These are phyloP conservation scores for Lucilia sericata DNA, from an alignment of 1,140 invertebrate species.

Conservation along the genomic window DNA sequence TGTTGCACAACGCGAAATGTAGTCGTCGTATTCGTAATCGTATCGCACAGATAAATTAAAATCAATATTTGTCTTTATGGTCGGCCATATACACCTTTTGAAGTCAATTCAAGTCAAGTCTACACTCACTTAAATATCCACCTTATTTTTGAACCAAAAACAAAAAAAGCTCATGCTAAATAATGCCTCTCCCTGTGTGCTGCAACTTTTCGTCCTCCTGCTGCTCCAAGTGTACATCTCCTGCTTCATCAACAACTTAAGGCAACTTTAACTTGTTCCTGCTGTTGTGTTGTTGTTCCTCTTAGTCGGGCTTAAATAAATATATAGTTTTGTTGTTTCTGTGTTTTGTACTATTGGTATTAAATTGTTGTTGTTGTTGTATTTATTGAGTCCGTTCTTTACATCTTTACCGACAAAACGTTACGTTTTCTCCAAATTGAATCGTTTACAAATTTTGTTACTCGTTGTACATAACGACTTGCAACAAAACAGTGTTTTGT, in stretches of 20 bases:
- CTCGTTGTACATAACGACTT: conserved; percentile 26
- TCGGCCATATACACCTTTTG: background rate
- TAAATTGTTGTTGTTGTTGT: background rate
- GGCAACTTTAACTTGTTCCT: too few species aligned
- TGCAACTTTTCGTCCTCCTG: background rate
- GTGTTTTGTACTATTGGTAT: too few species aligned
- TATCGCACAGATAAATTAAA: background rate
- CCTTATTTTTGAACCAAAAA: background rate
- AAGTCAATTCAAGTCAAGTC: background rate
- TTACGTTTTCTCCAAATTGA: conserved; percentile 27
- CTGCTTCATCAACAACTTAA: background rate
- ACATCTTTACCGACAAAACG: conserved; percentile 18
- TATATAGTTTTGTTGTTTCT: background rate
- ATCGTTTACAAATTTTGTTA: conserved; percentile 27
- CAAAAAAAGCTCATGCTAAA: background rate
- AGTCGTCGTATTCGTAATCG: background rate
- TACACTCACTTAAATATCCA: background rate
- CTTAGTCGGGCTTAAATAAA: background rate
- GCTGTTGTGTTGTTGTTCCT: background rate
- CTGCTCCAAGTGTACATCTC: background rate
- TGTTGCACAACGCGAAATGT: background rate
- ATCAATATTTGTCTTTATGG: conserved; percentile 1
- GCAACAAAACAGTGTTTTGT: conserved; percentile 14
- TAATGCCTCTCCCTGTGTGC: background rate
- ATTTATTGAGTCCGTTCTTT: background rate